phyloP scores from a whole-genome alignment of 2,113 vertebrate genomes.

The Ammodytes dubius region DNA sequence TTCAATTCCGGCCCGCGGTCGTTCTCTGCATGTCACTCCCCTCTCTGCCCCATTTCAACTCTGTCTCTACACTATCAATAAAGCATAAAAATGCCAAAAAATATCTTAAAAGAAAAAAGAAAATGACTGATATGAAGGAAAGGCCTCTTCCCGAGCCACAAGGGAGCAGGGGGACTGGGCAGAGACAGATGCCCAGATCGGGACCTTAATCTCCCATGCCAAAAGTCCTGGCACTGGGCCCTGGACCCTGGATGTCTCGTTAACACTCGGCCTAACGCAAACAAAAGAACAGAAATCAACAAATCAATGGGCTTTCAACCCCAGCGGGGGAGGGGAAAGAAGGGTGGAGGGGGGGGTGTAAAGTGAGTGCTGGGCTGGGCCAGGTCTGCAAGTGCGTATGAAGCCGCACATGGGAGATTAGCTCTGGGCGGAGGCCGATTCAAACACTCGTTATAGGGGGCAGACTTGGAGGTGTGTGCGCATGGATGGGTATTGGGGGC shows the following conservation, averaged over 20 bases:
- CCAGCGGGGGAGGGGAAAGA: conserved; percentile 51
- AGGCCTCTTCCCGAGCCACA: conserved; percentile 11
- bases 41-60: no score
- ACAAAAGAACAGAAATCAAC: conserved; percentile 82
- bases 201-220: conserved; percentile 73
- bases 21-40: no score
- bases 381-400: conserved; percentile 42
- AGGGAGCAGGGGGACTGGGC: conserved; percentile 44
- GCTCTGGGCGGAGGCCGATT: conserved; percentile 58
- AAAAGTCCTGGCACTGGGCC: conserved; percentile 75
- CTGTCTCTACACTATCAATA: no score
- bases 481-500: conserved; percentile 50
- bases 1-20: no score
- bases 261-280: conserved; percentile 65
- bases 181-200: conserved; percentile 77
- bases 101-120: no score
- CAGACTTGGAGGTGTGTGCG: conserved; percentile 57
- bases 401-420: conserved; percentile 71
- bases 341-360: conserved; percentile 8
- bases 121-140: neutral
- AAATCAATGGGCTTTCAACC: conserved; percentile 79
- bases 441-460: conserved; percentile 62
- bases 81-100: no score
- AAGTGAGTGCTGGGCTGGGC: conserved; percentile 36
- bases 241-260: conserved; percentile 69